Evolutionary conservation across 2,113 vertebrate species (phyloP).

Genomic region (Gorsachius goisagi): DNA sequence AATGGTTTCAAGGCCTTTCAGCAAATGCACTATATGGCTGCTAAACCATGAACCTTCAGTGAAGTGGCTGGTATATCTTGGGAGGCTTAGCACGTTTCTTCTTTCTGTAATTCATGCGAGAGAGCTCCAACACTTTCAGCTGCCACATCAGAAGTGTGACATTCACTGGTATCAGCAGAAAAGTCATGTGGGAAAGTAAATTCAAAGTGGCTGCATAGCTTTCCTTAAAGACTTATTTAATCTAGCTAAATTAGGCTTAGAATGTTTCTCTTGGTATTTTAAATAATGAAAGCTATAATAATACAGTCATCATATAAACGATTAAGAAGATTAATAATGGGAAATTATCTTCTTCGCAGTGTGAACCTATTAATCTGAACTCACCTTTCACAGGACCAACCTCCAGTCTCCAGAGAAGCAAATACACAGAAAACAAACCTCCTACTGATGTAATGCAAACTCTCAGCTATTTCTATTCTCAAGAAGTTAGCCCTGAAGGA

Average conservation of each 20-base stretch:
- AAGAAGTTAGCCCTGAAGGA: not conserved
- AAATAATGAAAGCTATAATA: not conserved
- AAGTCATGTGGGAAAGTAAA: not conserved
- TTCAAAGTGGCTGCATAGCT: not conserved
- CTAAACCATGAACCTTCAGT: not conserved
- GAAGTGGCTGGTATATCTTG: not conserved
- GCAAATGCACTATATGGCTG: not conserved
- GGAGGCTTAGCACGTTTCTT: not conserved
- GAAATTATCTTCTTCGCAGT: not conserved
- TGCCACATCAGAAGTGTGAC: not conserved
- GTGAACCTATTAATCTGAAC: not conserved
- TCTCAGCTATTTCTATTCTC: not conserved
- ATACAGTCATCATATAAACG: not conserved
- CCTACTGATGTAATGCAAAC: not conserved
- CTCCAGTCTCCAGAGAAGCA: not conserved
- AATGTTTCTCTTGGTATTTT: not conserved
- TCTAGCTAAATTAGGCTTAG: not conserved
- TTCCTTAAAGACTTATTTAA: not conserved
- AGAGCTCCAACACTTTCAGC: not conserved
- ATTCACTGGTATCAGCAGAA: not conserved
- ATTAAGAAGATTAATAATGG: not conserved
- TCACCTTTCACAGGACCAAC: not conserved
- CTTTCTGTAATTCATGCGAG: not conserved
- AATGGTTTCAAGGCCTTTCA: not conserved
- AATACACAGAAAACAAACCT: not conserved